Base-by-base conservation (phyloP, 2,888 invertebrate species). In the Rhamphomyia laevipes region DNA sequence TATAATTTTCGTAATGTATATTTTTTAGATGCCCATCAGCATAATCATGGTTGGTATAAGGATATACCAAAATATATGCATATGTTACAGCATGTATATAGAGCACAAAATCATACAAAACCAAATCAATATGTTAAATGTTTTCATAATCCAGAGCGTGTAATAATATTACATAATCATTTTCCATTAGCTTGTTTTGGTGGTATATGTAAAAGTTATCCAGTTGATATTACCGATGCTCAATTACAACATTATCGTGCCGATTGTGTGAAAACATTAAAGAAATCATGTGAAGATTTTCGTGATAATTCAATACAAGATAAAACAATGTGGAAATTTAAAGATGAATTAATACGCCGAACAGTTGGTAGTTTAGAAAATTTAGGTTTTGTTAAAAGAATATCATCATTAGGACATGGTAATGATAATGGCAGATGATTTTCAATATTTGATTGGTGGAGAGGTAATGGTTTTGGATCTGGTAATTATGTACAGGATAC, bases 201-300 rank as follows among this genome's bases (percentile, higher is more conserved):
- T 43, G 86, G 86, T 41, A 77, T 80, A 9, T 92, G 91, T 70
- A 86, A 86, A 47, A 86, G 88, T 43, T 91, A 84, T 72, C 79
- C 88, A 49, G 81, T 94, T 56, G 84, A 87, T 56, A 86, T 86
- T 21, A 74, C 74, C 33, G 82, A 86, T 62, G 94, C 93, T 17
- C 87, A 94, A 57, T 74, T 95, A 61, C 91, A 95, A 68, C 95
- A 95, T 71, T 95, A 94, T 73, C 80, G 93, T 51, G 89, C 88
- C 27, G 92, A 92, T 71, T 94, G 94, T 71, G 92, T 91, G 9
- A 82, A 83, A 59, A 86, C 88, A 50, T 73, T 92, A 56, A 86
- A 86, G 72, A 89, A 90, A 71, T 75, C 79, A 41, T 93, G 92
- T 72, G 80, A 80, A 48, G 85, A 89, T 63, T 89, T 84, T 67